Percentiles rank a stretch among this genome's conserved stretches.
Evolutionary conservation across 2,888 invertebrate genomes (phyloP).

Genomic region (Apotomis betuletana): DNA sequence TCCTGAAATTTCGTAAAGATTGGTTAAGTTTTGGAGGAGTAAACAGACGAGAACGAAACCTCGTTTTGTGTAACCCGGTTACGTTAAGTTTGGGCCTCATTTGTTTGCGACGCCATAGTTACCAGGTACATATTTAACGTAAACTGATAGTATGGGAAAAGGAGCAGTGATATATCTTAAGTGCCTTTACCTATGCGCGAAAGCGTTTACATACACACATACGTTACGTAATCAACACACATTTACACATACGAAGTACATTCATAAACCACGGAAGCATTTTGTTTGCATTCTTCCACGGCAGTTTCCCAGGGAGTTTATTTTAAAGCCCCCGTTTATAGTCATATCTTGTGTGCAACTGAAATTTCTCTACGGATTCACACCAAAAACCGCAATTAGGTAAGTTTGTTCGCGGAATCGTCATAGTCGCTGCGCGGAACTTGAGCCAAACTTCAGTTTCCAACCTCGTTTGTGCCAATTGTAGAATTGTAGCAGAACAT

Average conservation of each 20-base stretch:
- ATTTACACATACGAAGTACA: neutral
- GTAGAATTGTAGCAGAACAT: conserved; percentile 53
- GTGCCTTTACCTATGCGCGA: no score
- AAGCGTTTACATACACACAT: no score
- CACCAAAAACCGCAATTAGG: conserved; percentile 53
- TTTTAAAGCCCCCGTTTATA: conserved; percentile 19
- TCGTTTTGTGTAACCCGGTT: no score
- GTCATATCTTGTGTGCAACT: conserved; percentile 32
- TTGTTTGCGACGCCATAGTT: no score
- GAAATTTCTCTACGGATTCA: conserved; percentile 48
- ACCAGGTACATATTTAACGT: no score
- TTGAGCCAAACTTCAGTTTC: conserved; percentile 57
- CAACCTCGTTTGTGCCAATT: conserved; percentile 63
- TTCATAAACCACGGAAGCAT: conserved; percentile 9
- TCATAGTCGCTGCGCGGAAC: conserved; percentile 53
- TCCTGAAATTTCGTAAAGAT: no score
- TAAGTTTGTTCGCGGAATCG: conserved; percentile 56
- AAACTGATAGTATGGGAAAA: no score
- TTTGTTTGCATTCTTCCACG: conserved; percentile 18
- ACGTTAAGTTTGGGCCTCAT: no score
- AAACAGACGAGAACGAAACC: no score
- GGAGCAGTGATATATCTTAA: no score
- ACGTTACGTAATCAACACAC: neutral
- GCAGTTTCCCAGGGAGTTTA: neutral
- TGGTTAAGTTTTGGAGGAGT: no score